A percentile compares a stretch with the other conserved stretches of the same genome.
These are phyloP conservation scores for Hipparchia sbordonii DNA, from an alignment of 2,888 invertebrate genomes.

Conservation along the genomic window DNA sequence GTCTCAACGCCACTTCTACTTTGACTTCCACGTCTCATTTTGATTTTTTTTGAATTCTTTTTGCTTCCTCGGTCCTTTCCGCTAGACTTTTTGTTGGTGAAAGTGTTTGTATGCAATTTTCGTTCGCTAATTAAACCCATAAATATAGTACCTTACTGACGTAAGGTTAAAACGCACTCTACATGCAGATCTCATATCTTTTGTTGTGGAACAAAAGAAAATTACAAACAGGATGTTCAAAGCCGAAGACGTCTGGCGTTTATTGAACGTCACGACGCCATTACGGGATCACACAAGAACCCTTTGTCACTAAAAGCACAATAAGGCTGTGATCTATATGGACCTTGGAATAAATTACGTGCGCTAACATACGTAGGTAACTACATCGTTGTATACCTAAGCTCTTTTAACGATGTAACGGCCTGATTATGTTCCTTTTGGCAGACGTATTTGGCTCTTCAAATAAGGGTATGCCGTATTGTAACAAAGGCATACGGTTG, in stretches of 20 bases:
- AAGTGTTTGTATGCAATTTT: no score
- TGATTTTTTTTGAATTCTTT: no score
- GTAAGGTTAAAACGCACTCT: no score
- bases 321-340: background rate
- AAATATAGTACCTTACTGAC: no score
- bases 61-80: no score
- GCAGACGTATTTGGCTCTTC: background rate
- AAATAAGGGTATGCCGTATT: background rate
- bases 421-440: background rate
- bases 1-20: no score
- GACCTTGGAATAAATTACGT: slow-evolving; percentile 1
- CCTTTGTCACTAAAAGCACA: slow-evolving; percentile 18
- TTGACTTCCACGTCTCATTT: no score
- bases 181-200: no score
- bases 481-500: background rate
- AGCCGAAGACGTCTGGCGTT: slow-evolving; percentile 7
- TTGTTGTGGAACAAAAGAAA: slow-evolving; percentile 5
- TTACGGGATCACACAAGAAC: slow-evolving; percentile 10
- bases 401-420: background rate
- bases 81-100: no score
- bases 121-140: no score
- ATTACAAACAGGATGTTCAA: slow-evolving; percentile 1
- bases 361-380: background rate
- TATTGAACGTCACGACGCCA: slow-evolving; percentile 19
- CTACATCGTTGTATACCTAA: background rate